Conservation (phyloP, 2,797 vertebrate species). For the Pogoniulus pusillus region DNA sequence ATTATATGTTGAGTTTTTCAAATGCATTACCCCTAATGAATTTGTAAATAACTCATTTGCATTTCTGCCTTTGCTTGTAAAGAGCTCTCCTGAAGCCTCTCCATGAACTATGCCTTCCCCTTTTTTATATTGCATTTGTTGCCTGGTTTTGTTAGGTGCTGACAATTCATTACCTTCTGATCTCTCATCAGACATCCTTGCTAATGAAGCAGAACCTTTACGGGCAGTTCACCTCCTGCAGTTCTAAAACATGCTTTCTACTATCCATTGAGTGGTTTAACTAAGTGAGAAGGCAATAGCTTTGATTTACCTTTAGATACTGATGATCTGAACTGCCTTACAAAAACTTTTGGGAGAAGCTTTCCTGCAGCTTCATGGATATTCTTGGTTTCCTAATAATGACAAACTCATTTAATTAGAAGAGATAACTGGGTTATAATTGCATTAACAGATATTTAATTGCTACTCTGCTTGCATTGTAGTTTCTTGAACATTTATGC, state of each 20-base stretch:
- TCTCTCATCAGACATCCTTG: not conserved
- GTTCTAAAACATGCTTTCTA: not conserved
- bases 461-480: constrained; percentile 18
- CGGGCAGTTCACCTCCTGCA: not conserved
- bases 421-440: constrained; percentile 34
- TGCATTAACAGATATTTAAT: constrained; percentile 52
- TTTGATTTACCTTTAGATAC: constrained; percentile 19
- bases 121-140: not conserved
- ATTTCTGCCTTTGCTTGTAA: not conserved
- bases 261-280: not conserved
- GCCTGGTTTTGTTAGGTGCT: not conserved
- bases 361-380: constrained; percentile 29
- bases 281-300: not conserved
- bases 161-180: constrained; percentile 24
- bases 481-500: constrained; percentile 21
- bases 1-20: not conserved
- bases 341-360: not conserved
- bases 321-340: not conserved
- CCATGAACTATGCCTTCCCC: not conserved
- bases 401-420: constrained; percentile 44
- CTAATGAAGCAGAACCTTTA: constrained; percentile 28
- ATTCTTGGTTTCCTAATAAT: constrained; percentile 44
- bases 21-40: not conserved
- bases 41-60: constrained; percentile 9
- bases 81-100: not conserved